A percentile compares a stretch with the other conserved stretches of the same genome.
Evolutionary conservation across 2,113 vertebrate species (phyloP).

Genomic region (Calyptomena viridis): DNA sequence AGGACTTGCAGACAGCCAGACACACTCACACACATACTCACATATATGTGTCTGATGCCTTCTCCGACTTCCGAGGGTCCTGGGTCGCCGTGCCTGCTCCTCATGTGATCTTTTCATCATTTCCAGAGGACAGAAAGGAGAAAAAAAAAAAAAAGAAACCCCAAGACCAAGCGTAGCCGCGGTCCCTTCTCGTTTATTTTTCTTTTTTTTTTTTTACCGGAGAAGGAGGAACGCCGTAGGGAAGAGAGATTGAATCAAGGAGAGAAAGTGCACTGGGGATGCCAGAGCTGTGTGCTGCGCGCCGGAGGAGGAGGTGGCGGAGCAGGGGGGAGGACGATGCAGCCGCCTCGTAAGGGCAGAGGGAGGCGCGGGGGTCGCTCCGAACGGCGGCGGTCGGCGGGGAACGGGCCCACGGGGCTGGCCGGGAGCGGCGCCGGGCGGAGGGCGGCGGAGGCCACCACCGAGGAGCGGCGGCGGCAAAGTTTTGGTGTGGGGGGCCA

Average conservation of each 20-base stretch:
- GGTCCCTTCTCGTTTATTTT: background rate
- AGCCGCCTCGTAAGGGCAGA: slow-evolving; percentile 68
- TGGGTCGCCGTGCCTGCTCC: background rate
- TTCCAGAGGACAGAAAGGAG: background rate
- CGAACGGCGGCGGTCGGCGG: slow-evolving; percentile 16
- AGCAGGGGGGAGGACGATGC: slow-evolving; percentile 70
- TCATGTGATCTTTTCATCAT: background rate
- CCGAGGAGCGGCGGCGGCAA: slow-evolving; percentile 15
- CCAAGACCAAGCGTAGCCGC: background rate
- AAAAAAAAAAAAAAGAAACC: background rate
- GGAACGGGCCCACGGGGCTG: background rate
- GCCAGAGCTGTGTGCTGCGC: slow-evolving; percentile 64
- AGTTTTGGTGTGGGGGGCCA: slow-evolving; percentile 64
- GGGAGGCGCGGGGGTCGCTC: slow-evolving; percentile 35
- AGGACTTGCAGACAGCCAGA: slow-evolving; percentile 30
- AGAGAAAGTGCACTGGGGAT: slow-evolving; percentile 69
- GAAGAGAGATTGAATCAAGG: background rate
- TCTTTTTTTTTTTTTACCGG: background rate
- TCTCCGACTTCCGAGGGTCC: background rate
- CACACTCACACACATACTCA: background rate
- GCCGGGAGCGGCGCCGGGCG: background rate
- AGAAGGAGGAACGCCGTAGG: slow-evolving; percentile 2
- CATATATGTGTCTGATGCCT: background rate
- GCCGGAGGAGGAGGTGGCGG: slow-evolving; percentile 71
- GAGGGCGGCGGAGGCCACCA: slow-evolving; percentile 1